Evolutionary conservation across 2,888 invertebrate species (phyloP), one percentile per base, ranked within the genome.

Genomic region (Macrosoma leucophasiata): DNA sequence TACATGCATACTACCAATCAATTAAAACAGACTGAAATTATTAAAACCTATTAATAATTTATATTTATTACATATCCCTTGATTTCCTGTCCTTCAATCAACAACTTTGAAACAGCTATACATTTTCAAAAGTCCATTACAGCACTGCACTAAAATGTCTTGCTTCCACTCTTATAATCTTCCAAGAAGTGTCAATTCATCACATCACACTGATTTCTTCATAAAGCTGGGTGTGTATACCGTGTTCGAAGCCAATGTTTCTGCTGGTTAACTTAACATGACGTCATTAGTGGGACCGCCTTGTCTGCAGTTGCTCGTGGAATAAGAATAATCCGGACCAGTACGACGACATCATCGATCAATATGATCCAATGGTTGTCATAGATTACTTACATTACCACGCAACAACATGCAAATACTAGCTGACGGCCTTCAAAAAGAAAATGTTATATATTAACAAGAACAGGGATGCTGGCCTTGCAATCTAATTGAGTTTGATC

Each of bases 401-500:
- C 78, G 65, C 82, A 81, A 58, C 61, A 63, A 59, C 55, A 69
- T 49, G 63, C 55, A 59, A 75, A 64, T 56, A 67, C 54, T 62
- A 66, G 62, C 64, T 62, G 68, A 68, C 52, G 63, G 56, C 65
- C 65, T 68, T 72, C 64, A 55, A 69, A 65, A 52, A 77, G 61
- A 70, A 70, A 69, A 76, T 81, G 78, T 84, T 84, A 87, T 61
- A 88, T 84, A 78, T 70, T 86, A 46, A 82, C 71, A 61, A 89
- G 65, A 64, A 78, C 79, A 58, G 84, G 75, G 70, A 87, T 87
- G 82, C 91, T 91, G 73, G 88, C 88, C 88, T 96, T 97, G 89
- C 96, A 96, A 91, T 97, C 96, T 76, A 97, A 88, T 79, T 88
- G 89, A 68, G 86, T 88, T 53, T 89, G 88, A 79, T 88, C 86